Percentiles rank a stretch among this genome's conserved stretches.
phyloP scores from a whole-genome alignment of 2,113 vertebrate genomes.

The Sinocyclocheilus anshuiensis region DNA sequence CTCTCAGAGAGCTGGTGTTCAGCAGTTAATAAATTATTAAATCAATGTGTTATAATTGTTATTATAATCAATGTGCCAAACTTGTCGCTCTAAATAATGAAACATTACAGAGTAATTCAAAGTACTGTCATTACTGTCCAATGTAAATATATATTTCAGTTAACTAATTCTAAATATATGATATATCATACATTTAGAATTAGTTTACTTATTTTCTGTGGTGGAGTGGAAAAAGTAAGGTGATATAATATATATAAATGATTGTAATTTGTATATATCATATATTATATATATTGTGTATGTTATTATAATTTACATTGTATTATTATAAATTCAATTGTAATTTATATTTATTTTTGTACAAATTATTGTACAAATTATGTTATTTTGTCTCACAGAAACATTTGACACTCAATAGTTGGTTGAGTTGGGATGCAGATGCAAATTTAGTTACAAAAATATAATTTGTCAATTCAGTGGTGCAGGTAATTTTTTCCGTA shows the following conservation, averaged over 20 bases:
- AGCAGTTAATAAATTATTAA: conserved; percentile 42
- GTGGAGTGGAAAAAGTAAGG: too few species aligned
- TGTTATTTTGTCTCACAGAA: not conserved
- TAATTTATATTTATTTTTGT: too few species aligned
- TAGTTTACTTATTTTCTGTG: too few species aligned
- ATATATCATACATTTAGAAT: too few species aligned
- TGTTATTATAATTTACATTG: too few species aligned
- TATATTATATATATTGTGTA: too few species aligned
- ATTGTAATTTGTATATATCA: too few species aligned
- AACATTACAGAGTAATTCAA: not conserved
- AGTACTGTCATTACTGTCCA: not conserved
- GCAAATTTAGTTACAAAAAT: not conserved
- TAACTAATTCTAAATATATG: too few species aligned
- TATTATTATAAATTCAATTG: too few species aligned
- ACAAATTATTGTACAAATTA: not conserved
- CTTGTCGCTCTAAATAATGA: conserved; percentile 31
- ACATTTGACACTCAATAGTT: not conserved
- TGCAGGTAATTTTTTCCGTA: not conserved
- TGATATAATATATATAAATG: too few species aligned
- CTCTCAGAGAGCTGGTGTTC: conserved; percentile 21
- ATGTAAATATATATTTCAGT: too few species aligned
- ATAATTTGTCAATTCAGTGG: not conserved
- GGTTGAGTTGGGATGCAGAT: not conserved
- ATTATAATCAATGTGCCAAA: conserved; percentile 29
- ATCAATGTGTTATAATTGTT: not conserved